Evolutionary conservation across 2,888 invertebrate species (phyloP), one percentile per base, ranked within the genome.

Genomic region (Dermolepida albohirtum): DNA sequence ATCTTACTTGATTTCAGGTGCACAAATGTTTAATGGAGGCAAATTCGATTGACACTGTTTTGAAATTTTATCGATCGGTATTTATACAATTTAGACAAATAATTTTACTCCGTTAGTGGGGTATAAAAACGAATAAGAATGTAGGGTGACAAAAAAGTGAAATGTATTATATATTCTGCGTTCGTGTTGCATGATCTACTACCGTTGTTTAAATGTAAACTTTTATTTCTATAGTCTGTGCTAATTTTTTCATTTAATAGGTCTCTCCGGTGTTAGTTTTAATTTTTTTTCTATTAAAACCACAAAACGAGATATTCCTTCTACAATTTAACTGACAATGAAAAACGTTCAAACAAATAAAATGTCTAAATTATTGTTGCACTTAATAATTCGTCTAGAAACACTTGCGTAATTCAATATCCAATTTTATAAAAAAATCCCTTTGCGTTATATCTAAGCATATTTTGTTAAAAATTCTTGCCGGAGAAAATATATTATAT

Each of bases 1-100:
- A 7, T 16, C 50, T 64, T 51, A 64, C 64, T 64, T 40, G 17
- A 50, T 64, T 64, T 39, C 51, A 51, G 51, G 51, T 51, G 51
- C 50, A 64, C 41, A 51, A 64, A 52, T 51, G 64, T 51, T 64
- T 64, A 64, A 50, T 51, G 43, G 51, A 51, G 51, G 64, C 27
- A 64, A 64, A 27, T 50, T 50, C 16, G 50, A 40, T 51, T 41
- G 64, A 64, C 47, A 64, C 64, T 64, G 41, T 22, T 64, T 41
- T 27, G 17, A 41, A 51, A 17, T 29, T 41, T n/a, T 11, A 39
- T 5, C 27, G 5, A n/a, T 41, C 51, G 14, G 39, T 64, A 64
- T 64, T 64, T 64, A 64, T 64, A 64, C 63, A 50, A 40, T 63
- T 63, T 41, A 39, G 22, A 49, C 50, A 40, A 63, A 64, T 64